Conservation (phyloP, 2,113 vertebrate genomes). For the Syngnathus floridae region DNA sequence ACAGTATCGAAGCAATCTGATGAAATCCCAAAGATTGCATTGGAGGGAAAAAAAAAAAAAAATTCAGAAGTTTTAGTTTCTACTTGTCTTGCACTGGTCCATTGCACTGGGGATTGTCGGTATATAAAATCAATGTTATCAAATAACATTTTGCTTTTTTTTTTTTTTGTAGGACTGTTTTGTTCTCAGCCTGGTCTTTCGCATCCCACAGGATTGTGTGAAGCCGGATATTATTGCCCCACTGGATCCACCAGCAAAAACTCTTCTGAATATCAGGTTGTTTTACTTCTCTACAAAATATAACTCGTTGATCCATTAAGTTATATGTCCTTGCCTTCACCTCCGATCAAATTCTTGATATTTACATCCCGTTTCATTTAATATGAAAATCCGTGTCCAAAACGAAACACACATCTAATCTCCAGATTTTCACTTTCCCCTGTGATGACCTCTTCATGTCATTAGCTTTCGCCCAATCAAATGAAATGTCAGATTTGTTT, state of each 20-base stretch:
- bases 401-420: neutral
- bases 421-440: neutral
- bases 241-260: conserved; percentile 75
- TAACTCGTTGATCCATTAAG: neutral
- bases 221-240: conserved; percentile 76
- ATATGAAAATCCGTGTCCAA: neutral
- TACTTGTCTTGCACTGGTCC: neutral
- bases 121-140: neutral
- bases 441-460: neutral
- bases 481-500: conserved; percentile 3
- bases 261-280: conserved; percentile 70
- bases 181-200: conserved; percentile 75
- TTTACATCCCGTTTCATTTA: neutral
- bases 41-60: too few relatives aligned
- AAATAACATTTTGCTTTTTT: neutral
- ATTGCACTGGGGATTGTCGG: neutral
- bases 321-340: neutral
- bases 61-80: too few relatives aligned
- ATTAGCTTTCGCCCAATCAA: neutral
- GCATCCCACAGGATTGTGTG: conserved; percentile 77
- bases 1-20: neutral
- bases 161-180: conserved; percentile 75
- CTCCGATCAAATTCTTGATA: neutral
- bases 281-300: neutral
- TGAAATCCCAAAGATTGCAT: neutral